Percentiles rank a stretch among this genome's conserved stretches.
These are phyloP conservation scores for Colinus virginianus DNA, from an alignment of 2,113 vertebrate genomes.

Conservation along the genomic window DNA sequence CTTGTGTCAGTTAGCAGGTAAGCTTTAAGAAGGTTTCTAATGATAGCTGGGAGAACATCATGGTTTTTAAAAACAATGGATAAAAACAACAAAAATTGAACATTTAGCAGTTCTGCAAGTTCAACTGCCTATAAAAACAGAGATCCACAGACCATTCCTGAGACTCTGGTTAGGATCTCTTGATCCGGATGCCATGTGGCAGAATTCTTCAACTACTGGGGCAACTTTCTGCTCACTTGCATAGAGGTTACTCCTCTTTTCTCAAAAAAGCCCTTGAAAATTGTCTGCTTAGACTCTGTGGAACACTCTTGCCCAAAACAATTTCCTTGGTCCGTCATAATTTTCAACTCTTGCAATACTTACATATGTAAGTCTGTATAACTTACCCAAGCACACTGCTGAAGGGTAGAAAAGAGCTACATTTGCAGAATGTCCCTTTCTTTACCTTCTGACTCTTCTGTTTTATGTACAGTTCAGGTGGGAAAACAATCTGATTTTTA, in stretches of 20 bases:
- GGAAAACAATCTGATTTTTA: background rate
- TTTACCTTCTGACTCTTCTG: background rate
- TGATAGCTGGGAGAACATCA: background rate
- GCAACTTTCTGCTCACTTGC: background rate
- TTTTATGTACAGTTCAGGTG: background rate
- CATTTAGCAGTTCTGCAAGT: background rate
- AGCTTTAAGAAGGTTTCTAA: background rate
- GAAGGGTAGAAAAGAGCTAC: background rate
- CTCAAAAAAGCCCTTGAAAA: background rate
- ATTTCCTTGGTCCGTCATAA: background rate
- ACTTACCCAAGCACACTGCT: background rate
- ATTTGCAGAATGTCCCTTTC: background rate
- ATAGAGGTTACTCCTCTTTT: background rate
- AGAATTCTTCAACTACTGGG: background rate
- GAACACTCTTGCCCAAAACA: background rate
- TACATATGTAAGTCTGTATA: background rate
- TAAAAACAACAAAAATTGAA: background rate
- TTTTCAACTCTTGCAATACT: background rate
- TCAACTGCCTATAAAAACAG: background rate
- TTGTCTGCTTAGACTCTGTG: background rate
- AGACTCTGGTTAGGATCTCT: background rate
- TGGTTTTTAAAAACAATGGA: background rate
- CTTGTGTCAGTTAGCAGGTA: background rate
- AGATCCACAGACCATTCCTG: background rate
- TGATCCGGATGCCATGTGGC: background rate